Evolutionary conservation across 2,797 vertebrate species (phyloP), one percentile per base, ranked within the genome.

Genomic region (Novumbra hubbsi): DNA sequence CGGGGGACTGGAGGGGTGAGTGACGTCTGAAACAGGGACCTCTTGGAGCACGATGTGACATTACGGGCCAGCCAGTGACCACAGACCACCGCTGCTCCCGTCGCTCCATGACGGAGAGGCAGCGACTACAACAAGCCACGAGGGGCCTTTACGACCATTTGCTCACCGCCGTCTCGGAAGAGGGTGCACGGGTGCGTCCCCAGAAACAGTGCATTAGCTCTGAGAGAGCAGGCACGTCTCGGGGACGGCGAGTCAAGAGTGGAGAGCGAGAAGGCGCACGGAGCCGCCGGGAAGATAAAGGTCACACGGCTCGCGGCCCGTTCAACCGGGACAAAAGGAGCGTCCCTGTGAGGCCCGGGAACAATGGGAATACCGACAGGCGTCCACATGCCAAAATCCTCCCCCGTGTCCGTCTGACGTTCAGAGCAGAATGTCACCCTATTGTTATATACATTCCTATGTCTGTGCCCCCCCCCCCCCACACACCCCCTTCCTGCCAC

Each of bases 151-250:
- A 14, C 6, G 16, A n/a, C 30, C 17, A 19, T 24, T 24, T 64
- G 62, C 62, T 27, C 28, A 15, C 24, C 12, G 66, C 79, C 79
- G 19, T 63, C 38, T 11, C n/a, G 9, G n/a, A 12, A 57, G 2
- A 57, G n/a, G 19, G 50, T 55, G 50, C 6, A n/a, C 12, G 24
- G 49, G 15, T 4, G 12, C 73, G 52, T 65, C 68, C 70, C 72
- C 78, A 49, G 72, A 67, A 76, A 70, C 80, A 76, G 80, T 71
- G 75, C 67, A 80, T 86, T 82, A 84, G 74, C 73, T 80, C 50
- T 78, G 75, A 81, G 73, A 86, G 80, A 71, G 70, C 72, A 68
- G 3, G 0, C 28, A 16, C 15, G 45, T 21, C 28, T 21, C 19
- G 32, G n/a, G 15, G 52, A 34, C 28, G 9, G 30, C 6, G n/a